Percentiles rank a stretch among this genome's conserved stretches.
phyloP scores from a whole-genome alignment of 2,888 invertebrate species.

The Lochmaea crataegi region DNA sequence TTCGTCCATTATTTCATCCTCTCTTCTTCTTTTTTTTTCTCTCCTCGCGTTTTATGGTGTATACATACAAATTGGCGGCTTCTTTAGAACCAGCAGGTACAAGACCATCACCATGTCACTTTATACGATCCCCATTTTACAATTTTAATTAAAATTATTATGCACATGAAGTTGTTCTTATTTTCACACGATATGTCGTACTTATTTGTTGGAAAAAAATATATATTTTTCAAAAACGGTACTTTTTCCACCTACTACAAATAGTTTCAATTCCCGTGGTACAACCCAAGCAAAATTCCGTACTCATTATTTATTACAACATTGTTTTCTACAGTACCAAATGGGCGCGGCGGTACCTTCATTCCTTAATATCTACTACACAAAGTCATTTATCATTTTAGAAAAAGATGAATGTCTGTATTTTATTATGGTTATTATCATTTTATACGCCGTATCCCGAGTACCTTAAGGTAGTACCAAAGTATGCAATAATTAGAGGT shows the following conservation, averaged over 20 bases:
- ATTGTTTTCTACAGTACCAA: constrained; percentile 22
- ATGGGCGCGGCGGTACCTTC: constrained; percentile 13
- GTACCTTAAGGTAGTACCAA: neutral
- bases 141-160: constrained; percentile 8
- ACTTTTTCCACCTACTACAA: neutral
- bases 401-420: constrained; percentile 20
- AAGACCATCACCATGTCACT: neutral
- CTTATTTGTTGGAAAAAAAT: too few relatives aligned
- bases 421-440: constrained; percentile 20
- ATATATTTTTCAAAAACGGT: too few relatives aligned
- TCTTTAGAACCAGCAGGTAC: constrained; percentile 6
- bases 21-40: neutral
- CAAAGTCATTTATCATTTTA: constrained; percentile 20
- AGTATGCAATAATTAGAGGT: neutral
- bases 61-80: constrained; percentile 13
- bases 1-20: too few relatives aligned
- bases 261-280: neutral
- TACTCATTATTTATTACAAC: constrained; percentile 33
- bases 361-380: constrained; percentile 12
- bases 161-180: neutral
- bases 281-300: neutral
- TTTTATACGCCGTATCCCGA: neutral
- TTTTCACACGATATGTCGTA: too few relatives aligned
- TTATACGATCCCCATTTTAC: constrained; percentile 14
- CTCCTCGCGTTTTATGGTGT: constrained; percentile 6